Evolutionary conservation across 2,888 invertebrate genomes (phyloP).

Genomic region (Agapostemon virescens): DNA sequence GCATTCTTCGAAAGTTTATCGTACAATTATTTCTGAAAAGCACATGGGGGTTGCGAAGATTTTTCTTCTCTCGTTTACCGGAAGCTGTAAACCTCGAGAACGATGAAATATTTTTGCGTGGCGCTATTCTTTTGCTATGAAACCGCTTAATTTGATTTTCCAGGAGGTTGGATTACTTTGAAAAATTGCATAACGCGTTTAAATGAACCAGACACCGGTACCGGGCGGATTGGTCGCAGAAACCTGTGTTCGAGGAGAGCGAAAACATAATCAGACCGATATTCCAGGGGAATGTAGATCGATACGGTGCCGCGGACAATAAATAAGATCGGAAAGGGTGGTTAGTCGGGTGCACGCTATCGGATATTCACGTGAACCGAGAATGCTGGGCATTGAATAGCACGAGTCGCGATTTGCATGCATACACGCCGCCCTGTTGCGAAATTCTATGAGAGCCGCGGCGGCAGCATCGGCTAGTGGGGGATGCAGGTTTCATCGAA

Average conservation of each 20-base stretch:
- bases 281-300: conserved; percentile 2
- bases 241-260: not conserved
- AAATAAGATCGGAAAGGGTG: conserved; percentile 43
- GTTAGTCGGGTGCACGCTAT: conserved; percentile 33
- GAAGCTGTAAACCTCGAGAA: not conserved
- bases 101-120: not conserved
- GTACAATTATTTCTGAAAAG: no score
- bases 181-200: not conserved
- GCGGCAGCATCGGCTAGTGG: not conserved
- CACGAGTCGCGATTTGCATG: conserved; percentile 35
- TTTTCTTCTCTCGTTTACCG: no score
- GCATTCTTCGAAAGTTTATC: no score
- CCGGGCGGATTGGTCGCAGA: not conserved
- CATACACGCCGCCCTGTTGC: conserved; percentile 31
- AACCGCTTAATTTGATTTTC: not conserved
- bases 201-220: not conserved
- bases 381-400: conserved; percentile 33
- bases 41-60: no score
- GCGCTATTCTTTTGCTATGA: not conserved
- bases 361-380: conserved; percentile 19
- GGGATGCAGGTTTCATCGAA: conserved; percentile 31
- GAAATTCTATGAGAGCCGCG: conserved; percentile 32
- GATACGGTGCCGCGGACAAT: conserved; percentile 22
- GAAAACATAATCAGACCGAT: conserved; percentile 21
- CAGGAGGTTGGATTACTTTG: not conserved